Evolutionary conservation across 2,797 vertebrate genomes (phyloP), one percentile per base, ranked within the genome.

Genomic region (Brachyalestes nurse): DNA sequence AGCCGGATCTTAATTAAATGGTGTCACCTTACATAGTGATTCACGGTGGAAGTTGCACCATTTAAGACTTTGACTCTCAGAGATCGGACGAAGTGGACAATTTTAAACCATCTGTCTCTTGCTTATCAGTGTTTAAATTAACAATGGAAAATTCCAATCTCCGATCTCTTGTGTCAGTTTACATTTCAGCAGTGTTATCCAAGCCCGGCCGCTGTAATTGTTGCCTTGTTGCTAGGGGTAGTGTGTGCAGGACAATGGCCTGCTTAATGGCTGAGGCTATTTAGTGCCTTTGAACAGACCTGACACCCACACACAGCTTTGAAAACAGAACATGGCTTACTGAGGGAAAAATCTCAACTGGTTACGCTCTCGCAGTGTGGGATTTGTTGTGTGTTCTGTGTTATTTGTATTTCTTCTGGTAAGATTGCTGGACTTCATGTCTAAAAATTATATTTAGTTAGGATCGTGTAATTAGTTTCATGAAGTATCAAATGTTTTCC

Each of bases 181-280:
- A 28, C 71, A 75, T 83, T 75, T 69, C 55, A 58, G 12, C 25
- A 19, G 82, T 49, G 72, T 78, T 81, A 53, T 79, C 19, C 60
- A 80, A 55, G 66, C 64, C 55, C 79, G 28, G 53, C 86, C 65
- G 81, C 51, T 2, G 58, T 84, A 78, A 84, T 87, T 83, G 91
- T 90, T 89, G 86, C 85, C 67, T 84, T 71, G 90, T 91, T 91
- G 86, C 90, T 79, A 90, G 19, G 86, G 86, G 53, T 80, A 76
- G 83, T 67, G 79, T 79, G 77, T 70, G 80, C 71, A 69, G 74
- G 70, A 77, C 82, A 60, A 47, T 86, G 77, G 62, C 25, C 80
- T 72, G 77, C 73, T 89, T 61, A 83, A 79, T 64, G 28, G 51
- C 62, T 75, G 45, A 17, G 70, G 58, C 73, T 70, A 17, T 72